These are phyloP conservation scores for Scyliorhinus canicula DNA, from an alignment of 2,797 vertebrate species.

Conservation along the genomic window DNA sequence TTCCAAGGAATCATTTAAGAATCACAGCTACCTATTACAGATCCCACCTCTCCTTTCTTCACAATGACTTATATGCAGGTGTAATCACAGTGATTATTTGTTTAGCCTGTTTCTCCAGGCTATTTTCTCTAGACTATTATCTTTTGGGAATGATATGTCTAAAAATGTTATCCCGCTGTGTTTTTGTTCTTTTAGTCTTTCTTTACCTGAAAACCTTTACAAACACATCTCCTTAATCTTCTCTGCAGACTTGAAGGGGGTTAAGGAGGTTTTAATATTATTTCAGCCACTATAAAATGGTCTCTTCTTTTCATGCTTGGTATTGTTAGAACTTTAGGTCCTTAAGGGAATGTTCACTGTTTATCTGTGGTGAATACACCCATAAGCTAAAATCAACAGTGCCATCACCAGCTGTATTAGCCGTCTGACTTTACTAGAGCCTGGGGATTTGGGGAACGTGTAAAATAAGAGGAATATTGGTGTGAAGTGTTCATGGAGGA, in stretches of 20 bases:
- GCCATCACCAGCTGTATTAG: conserved; percentile 15
- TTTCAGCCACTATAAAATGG: background rate
- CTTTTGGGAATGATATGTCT: background rate
- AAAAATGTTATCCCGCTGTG: background rate
- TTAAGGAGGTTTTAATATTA: conserved; percentile 8
- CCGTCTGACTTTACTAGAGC: conserved; percentile 27
- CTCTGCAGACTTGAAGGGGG: background rate
- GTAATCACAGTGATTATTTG: background rate
- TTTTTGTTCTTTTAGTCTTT: conserved; percentile 20
- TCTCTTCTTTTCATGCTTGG: background rate
- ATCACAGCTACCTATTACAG: background rate
- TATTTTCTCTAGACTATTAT: background rate
- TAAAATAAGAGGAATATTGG: background rate
- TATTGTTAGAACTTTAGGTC: background rate
- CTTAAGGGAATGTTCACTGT: background rate
- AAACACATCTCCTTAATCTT: conserved; percentile 22
- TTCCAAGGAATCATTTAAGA: background rate
- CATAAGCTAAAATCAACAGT: conserved; percentile 28
- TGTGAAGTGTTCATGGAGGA: background rate
- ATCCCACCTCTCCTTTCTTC: background rate
- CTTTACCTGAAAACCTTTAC: conserved; percentile 16
- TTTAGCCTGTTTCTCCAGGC: background rate
- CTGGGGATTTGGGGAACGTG: background rate
- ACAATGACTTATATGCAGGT: conserved; percentile 1
- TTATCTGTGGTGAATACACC: background rate